Conservation (phyloP, 2,797 vertebrate species). For the Silurus lanzhouensis region DNA sequence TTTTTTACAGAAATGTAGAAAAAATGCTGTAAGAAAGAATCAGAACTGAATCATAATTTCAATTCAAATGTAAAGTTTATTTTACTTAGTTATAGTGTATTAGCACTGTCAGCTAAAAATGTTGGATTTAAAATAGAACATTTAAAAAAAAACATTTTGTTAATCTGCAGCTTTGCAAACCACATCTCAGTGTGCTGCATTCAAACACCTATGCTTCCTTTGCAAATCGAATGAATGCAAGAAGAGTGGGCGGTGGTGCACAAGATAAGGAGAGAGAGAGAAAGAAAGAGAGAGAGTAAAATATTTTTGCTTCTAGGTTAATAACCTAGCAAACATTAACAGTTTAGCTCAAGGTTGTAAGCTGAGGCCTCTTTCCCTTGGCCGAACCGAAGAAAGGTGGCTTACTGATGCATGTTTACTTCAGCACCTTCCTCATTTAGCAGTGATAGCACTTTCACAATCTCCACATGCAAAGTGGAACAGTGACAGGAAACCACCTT, state of each 20-base stretch:
- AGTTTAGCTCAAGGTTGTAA: constrained; percentile 57
- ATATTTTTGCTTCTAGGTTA: constrained; percentile 61
- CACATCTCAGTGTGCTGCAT: constrained; percentile 47
- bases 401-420: constrained; percentile 40
- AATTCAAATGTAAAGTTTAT: too few species aligned
- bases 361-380: constrained; percentile 44
- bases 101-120: background rate
- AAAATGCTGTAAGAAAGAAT: too few species aligned
- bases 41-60: too few species aligned
- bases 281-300: constrained; percentile 28
- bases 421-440: constrained; percentile 59
- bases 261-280: constrained; percentile 44
- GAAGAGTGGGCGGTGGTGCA: constrained; percentile 51
- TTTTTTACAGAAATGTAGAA: too few species aligned
- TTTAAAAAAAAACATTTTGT: constrained; percentile 18
- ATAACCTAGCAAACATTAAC: constrained; percentile 66
- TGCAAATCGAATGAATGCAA: constrained; percentile 53
- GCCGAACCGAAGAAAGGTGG: constrained; percentile 31
- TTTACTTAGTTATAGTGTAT: background rate
- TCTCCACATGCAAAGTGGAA: constrained; percentile 65
- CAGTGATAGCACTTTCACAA: constrained; percentile 61
- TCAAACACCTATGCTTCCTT: constrained; percentile 55
- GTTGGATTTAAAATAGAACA: constrained; percentile 23
- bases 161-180: constrained; percentile 56
- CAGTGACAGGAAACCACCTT: constrained; percentile 76